Base-by-base conservation (phyloP, 2,888 invertebrate species). In the Chironomus riparius region DNA sequence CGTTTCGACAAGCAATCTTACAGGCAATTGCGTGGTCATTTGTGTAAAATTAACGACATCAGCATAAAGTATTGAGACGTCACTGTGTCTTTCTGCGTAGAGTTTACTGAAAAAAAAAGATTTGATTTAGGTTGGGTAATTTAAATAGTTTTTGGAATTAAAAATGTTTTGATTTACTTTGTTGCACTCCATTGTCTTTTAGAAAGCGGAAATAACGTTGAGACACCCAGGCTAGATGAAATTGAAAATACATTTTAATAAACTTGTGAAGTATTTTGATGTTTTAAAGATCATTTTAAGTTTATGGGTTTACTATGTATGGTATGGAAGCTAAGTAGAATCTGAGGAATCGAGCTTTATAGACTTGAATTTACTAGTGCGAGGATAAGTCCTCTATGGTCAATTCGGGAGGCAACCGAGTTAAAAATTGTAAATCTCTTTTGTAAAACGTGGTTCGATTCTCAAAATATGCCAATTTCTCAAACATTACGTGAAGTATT, bases 21-120 rank as follows among this genome's bases (percentile, higher is more conserved):
- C 92, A 0, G 91, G 90, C 75, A 97, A 83, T 0, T 91, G 91
- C 0, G 92, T 92, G 0, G 97, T 95, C 83, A 95, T 88, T 79
- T 91, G 90, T 0, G 96, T 96, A 81, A 95, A 97, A 84, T 96
- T 95, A 0, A 96, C 96, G 68, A 97, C 94, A 82, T 97, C 97
- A 0, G 97, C 96, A 81, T 94, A 97, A 47, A 97, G 84, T 78
- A 97, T 93, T 79, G 94, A 92, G 1, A 97, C 96, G 81, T 95
- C 91, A 15, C 92, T 88, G 81, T 97, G 95, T 50, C 91, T 90
- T 83, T 94, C 93, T 0, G 97, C 91, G 81, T 95, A 95, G 0
- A 95, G 85, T 81, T 94, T 92, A 79, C 96, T 96, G 12, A 21
- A 65, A 48, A 12, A 21, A 28, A 61, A n/a, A n/a, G n/a, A n/a